Conservation (phyloP, 1,140 invertebrate genomes). For the Caerostris darwini region DNA sequence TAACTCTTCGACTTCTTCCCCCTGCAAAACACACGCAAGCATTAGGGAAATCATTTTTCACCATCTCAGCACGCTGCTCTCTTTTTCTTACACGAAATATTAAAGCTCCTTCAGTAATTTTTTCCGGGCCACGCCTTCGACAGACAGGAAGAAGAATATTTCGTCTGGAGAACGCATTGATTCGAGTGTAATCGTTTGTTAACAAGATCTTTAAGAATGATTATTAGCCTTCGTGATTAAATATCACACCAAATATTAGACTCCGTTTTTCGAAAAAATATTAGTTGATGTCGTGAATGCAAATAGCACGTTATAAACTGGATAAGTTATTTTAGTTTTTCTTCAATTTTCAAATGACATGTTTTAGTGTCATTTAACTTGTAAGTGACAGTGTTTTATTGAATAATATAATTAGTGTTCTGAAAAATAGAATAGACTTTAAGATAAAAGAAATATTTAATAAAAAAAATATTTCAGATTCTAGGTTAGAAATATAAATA, state of each 20-base stretch:
- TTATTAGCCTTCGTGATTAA: background rate
- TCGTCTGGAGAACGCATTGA: background rate
- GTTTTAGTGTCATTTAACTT: no score
- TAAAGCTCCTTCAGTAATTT: background rate
- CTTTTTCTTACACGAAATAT: constrained; percentile 7
- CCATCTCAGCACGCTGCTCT: constrained; percentile 11
- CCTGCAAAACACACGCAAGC: constrained; percentile 57
- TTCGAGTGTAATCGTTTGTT: background rate
- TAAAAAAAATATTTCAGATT: no score
- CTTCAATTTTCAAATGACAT: no score
- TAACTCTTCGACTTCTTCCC: constrained; percentile 73
- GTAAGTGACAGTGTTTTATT: no score
- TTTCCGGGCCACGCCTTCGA: constrained; percentile 12
- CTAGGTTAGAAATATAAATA: no score
- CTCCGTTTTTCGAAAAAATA: background rate
- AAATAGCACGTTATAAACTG: background rate
- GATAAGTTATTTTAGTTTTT: no score
- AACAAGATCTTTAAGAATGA: background rate
- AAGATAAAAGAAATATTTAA: no score
- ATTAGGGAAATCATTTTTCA: constrained; percentile 68
- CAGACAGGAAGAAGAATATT: background rate
- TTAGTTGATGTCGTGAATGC: background rate
- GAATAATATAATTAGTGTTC: no score
- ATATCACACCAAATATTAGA: background rate
- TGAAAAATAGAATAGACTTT: no score